phyloP scores from a whole-genome alignment of 1,140 invertebrate species.

The Cyphomyrmex costatus region DNA sequence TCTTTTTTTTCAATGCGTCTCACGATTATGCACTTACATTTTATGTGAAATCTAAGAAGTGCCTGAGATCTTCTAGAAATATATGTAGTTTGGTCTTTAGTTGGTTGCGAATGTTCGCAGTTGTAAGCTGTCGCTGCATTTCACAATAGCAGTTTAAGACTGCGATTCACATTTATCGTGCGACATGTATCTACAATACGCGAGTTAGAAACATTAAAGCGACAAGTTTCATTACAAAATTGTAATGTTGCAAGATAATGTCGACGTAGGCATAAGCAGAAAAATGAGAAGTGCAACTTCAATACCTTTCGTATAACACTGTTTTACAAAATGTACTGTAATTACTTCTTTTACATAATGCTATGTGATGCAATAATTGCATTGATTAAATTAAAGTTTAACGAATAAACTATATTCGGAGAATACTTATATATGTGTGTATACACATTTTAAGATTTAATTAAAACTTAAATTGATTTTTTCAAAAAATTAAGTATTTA shows the following conservation, averaged over 20 bases:
- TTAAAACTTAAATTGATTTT: neutral
- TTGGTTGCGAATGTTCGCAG: no score
- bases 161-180: conserved; percentile 11
- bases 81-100: neutral
- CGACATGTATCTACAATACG: conserved; percentile 12
- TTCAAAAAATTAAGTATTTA: neutral
- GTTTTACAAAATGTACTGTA: neutral
- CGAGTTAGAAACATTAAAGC: neutral
- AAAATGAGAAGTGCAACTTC: neutral
- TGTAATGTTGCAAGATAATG: neutral
- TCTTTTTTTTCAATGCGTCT: neutral
- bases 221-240: conserved; percentile 17
- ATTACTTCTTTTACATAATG: no score
- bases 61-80: neutral
- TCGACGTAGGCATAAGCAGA: neutral
- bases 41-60: neutral
- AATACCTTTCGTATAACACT: neutral
- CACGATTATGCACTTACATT: neutral
- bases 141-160: neutral
- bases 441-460: conserved; percentile 16
- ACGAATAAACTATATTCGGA: neutral
- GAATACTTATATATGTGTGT: neutral
- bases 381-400: neutral
- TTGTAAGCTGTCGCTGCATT: neutral
- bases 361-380: neutral